A percentile compares a stretch with the other conserved stretches of the same genome.
Conservation (phyloP, 2,797 vertebrate genomes). For the Enteromius mattozi region DNA sequence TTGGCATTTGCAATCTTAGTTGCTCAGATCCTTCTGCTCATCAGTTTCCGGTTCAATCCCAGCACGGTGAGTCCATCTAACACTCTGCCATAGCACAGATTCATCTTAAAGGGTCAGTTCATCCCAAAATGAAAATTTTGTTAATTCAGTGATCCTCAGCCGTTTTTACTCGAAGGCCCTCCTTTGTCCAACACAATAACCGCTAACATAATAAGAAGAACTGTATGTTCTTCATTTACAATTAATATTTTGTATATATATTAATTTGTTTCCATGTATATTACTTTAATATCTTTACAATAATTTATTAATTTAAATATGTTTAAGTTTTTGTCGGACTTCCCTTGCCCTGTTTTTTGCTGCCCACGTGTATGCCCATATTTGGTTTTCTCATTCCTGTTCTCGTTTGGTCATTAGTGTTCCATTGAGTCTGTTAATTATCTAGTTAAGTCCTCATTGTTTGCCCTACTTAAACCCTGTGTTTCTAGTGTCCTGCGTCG, state of each 20-base stretch:
- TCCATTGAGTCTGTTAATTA: too few relatives aligned
- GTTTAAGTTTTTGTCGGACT: background rate
- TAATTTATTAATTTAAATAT: background rate
- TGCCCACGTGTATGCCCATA: too few relatives aligned
- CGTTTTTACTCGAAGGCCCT: background rate
- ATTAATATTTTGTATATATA: background rate
- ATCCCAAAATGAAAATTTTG: too few relatives aligned
- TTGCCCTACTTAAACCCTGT: too few relatives aligned
- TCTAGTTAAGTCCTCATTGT: too few relatives aligned
- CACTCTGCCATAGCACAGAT: background rate
- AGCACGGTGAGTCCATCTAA: slow-evolving; percentile 81
- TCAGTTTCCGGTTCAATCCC: slow-evolving; percentile 87
- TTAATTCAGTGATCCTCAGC: background rate
- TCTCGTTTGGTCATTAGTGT: too few relatives aligned
- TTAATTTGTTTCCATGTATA: background rate
- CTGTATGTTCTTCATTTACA: background rate
- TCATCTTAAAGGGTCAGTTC: too few relatives aligned
- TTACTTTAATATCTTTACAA: background rate
- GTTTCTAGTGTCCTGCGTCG: too few relatives aligned
- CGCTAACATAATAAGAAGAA: background rate
- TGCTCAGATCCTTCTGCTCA: slow-evolving; percentile 90
- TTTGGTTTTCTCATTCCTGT: too few relatives aligned
- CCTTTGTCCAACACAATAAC: background rate
- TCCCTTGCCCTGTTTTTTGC: too few relatives aligned
- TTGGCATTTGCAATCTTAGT: slow-evolving; percentile 91